These are phyloP conservation scores for Colletes collaris DNA, from an alignment of 2,888 invertebrate genomes.

Conservation along the genomic window DNA sequence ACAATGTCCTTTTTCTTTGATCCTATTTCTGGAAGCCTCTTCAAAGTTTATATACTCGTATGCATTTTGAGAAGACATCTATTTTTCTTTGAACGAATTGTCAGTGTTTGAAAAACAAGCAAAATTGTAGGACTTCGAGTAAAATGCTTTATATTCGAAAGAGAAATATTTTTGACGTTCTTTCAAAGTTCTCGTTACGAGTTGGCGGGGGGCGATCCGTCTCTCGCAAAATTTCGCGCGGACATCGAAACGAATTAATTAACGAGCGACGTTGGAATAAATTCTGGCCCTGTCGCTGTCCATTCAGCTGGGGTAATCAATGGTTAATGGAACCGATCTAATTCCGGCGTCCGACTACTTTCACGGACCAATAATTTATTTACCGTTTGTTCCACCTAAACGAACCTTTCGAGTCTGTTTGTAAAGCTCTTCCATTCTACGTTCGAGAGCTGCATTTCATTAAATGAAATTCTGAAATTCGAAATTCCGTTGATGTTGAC, in stretches of 20 bases:
- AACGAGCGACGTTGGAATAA: slow-evolving; percentile 40
- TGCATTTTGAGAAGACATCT: too few relatives aligned
- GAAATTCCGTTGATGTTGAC: not conserved
- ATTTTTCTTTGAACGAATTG: too few relatives aligned
- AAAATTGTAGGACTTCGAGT: too few relatives aligned
- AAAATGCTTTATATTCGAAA: too few relatives aligned
- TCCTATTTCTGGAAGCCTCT: too few relatives aligned
- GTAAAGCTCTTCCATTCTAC: not conserved
- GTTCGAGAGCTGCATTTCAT: slow-evolving; percentile 12
- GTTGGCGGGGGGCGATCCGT: not conserved
- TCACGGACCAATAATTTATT: slow-evolving; percentile 41
- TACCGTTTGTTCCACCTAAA: slow-evolving; percentile 4
- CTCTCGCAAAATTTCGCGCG: slow-evolving; percentile 27
- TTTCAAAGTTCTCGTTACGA: not conserved
- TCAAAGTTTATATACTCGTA: too few relatives aligned
- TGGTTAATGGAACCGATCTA: slow-evolving; percentile 51
- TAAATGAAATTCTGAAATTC: slow-evolving; percentile 12
- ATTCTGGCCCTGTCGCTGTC: slow-evolving; percentile 36
- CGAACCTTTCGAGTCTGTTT: not conserved
- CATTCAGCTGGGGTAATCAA: slow-evolving; percentile 44
- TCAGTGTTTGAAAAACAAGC: too few relatives aligned
- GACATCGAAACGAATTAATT: slow-evolving; percentile 36
- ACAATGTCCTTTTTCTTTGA: too few relatives aligned
- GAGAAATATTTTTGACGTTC: not conserved
- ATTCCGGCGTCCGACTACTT: slow-evolving; percentile 25